Base-by-base conservation (phyloP, 2,113 vertebrate genomes). In the Strix aluco region DNA sequence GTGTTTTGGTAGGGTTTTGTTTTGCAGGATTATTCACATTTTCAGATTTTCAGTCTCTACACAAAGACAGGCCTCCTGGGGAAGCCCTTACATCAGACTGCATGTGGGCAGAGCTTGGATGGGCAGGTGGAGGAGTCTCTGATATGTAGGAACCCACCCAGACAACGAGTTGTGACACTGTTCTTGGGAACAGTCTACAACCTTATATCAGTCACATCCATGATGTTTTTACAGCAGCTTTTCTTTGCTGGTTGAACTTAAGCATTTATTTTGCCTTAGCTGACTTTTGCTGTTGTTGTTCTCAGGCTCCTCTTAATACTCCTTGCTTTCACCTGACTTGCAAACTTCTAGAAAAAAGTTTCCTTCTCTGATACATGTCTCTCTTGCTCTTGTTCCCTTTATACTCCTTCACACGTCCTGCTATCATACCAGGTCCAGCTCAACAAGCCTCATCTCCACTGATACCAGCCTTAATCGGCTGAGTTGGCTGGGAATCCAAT, bases 211-310 rank as follows among this genome's bases (percentile, higher is more conserved):
- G 51, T 82, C 66, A 80, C 0, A 1, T 58, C 22, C 4, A 0
- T 72, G 51, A 70, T 46, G 25, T 55, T 86, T 96, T 81, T 67
- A 95, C n/a, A 88, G 71, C 55, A 88, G 14, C 25, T 93, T 47
- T 52, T 52, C 8, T 79, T 71, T 83, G 27, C 47, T 63, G 55
- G 5, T 22, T 88, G 75, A 90, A 63, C 21, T 90, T 46, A 81
- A 42, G 40, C 29, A 57, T 88, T 93, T 90, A 5, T 90, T 94
- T 92, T 86, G 18, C 69, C 9, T 84, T 70, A 88, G 25, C 7
- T 93, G 38, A 66, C 67, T 84, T 94, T 22, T 8, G 2, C 55
- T 74, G 59, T 38, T 86, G n/a, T 21, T 80, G 13, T 58, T 92
- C 67, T 83, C 8, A 4, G 16, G 27, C 5, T 84, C 42, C 51